Base-by-base conservation (phyloP, 1,140 invertebrate species). In the Drosophila fuyamai region DNA sequence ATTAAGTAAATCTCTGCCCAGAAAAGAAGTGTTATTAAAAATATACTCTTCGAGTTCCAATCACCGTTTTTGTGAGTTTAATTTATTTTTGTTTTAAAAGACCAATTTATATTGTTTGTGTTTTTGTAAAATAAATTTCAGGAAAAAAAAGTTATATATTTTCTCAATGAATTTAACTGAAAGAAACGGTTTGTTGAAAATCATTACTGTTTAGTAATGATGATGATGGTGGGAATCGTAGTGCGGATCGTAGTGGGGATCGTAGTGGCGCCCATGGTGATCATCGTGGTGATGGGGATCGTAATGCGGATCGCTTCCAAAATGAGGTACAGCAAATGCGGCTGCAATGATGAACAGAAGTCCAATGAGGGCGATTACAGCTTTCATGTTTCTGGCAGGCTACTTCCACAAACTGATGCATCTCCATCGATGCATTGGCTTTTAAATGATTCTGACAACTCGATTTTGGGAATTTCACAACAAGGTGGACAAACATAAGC, bases 1-100 rank as follows among this genome's bases (percentile, higher is more conserved):
- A 56, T 41, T 67, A 76, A 68, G 38, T 76, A 81, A 83, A 78
- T 74, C 78, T 75, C 47, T 62, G 62, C 29, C 62, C 62, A 48
- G 48, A 65, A 47, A 13, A 27, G 6, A 10, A 4, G 5, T 9
- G 3, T 8, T 4, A 32, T 38, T 38, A 36, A 8, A 8, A 36
- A 36, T 10, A 10, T 36, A 4, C 8, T 38, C 9, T 38, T 38
- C 4, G 9, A 38, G 8, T 14, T 14, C 2, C 27, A 12, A 50
- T 5, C 23, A 3, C 5, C 8, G 13, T 23, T 2, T 18, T 18
- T 12, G 18, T 40, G 6, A 40, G 38, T 44, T 18, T 0, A 18
- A 18, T 14, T 23, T n/a, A 27, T n/a, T 47, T 27, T 23, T 23
- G 18, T 23, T 23, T 23, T 23, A 23, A 23, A 23, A 23, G 18